These are phyloP conservation scores for Cataglyphis altisquamis DNA, from an alignment of 2,888 invertebrate genomes.

Conservation along the genomic window DNA sequence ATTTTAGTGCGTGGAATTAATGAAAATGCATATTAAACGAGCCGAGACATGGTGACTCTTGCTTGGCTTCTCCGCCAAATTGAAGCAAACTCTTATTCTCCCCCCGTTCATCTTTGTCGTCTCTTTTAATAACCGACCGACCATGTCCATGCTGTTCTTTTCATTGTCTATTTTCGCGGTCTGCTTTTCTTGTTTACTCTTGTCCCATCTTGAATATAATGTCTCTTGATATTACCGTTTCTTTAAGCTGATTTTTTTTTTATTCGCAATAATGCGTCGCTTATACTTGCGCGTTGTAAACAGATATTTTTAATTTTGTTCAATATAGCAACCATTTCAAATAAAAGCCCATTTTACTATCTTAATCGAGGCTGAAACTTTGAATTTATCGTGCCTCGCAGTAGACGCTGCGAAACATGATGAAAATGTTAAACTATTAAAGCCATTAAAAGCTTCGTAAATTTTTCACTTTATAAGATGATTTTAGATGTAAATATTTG, in stretches of 20 bases:
- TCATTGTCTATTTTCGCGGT: neutral
- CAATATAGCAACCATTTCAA: slow-evolving; percentile 25
- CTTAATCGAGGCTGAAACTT: slow-evolving; percentile 28
- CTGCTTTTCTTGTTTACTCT: neutral
- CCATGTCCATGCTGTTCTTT: neutral
- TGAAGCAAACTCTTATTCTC: slow-evolving; percentile 77
- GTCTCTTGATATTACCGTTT: slow-evolving; percentile 11
- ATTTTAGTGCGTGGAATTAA: slow-evolving; percentile 79
- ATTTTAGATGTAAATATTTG: neutral
- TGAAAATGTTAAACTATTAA: slow-evolving; percentile 39
- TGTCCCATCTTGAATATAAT: neutral
- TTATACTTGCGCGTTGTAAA: neutral
- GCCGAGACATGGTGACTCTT: slow-evolving; percentile 63
- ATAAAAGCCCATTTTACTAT: slow-evolving; percentile 51
- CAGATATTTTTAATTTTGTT: slow-evolving; percentile 46
- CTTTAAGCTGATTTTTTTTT: slow-evolving; percentile 9
- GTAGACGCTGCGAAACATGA: slow-evolving; percentile 2
- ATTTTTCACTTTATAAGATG: slow-evolving; percentile 25
- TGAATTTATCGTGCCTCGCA: slow-evolving; percentile 36
- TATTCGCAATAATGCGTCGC: neutral
- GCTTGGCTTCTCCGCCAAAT: slow-evolving; percentile 74
- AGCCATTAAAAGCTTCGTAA: slow-evolving; percentile 34
- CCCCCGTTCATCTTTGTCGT: neutral
- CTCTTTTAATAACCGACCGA: slow-evolving; percentile 25
- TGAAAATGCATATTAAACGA: slow-evolving; percentile 82